A percentile compares a stretch with the other conserved stretches of the same genome.
Evolutionary conservation across 2,888 invertebrate genomes (phyloP).

Genomic region (Mimumesa dahlbomi): DNA sequence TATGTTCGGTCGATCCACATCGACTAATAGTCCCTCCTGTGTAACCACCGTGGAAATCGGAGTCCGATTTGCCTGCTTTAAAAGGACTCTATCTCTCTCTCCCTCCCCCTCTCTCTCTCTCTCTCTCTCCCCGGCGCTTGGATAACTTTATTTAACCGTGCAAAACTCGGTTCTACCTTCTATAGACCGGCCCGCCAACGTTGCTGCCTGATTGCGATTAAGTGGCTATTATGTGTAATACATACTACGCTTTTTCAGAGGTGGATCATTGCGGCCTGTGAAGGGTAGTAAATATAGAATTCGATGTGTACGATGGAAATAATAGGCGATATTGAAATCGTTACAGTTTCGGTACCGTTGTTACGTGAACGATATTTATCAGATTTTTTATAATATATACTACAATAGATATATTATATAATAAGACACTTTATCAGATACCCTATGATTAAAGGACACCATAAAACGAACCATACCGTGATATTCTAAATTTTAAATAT

Average conservation of each 20-base stretch:
- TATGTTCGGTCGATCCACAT: constrained; percentile 39
- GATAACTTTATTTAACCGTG: constrained; percentile 56
- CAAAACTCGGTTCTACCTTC: not conserved
- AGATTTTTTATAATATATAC: too few relatives aligned
- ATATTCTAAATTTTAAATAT: constrained; percentile 38
- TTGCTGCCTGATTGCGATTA: constrained; percentile 52
- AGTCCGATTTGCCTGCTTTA: constrained; percentile 32
- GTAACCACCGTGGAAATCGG: constrained; percentile 41
- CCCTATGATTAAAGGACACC: too few relatives aligned
- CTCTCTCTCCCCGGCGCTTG: constrained; percentile 4
- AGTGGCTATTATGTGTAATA: constrained; percentile 52
- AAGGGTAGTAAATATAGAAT: constrained; percentile 4
- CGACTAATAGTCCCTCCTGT: constrained; percentile 48
- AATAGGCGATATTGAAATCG: constrained; percentile 10
- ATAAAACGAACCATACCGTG: too few relatives aligned
- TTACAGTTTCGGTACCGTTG: not conserved
- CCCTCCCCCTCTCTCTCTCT: too few relatives aligned
- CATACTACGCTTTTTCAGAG: constrained; percentile 21
- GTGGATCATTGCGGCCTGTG: constrained; percentile 10
- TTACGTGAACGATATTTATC: too few relatives aligned
- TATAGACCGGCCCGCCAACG: constrained; percentile 44
- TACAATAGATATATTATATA: too few relatives aligned
- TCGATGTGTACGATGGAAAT: not conserved
- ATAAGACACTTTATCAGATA: too few relatives aligned
- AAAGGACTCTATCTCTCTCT: too few relatives aligned